Evolutionary conservation across 2,113 vertebrate genomes (phyloP).

Genomic region (Pterocles gutturalis): DNA sequence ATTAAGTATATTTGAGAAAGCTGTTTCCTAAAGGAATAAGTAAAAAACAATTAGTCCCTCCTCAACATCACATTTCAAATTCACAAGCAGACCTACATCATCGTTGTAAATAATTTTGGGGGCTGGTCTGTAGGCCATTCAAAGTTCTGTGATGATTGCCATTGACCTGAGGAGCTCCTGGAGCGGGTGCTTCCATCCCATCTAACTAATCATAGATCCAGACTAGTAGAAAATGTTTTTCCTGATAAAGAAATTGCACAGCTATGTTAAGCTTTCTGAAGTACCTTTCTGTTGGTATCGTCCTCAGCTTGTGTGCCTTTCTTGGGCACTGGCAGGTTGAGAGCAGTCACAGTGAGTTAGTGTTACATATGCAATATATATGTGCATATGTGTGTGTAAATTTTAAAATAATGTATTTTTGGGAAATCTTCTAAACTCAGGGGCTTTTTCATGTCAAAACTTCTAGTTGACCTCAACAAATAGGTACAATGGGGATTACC

Average conservation of each 20-base stretch:
- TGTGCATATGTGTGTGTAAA: accelerated
- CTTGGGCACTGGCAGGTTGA: neutral
- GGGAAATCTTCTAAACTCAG: neutral
- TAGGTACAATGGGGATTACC: neutral
- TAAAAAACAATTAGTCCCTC: neutral
- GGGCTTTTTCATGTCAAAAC: neutral
- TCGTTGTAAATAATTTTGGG: neutral
- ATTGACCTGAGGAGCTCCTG: neutral
- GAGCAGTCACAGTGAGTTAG: neutral
- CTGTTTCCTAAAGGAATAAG: neutral
- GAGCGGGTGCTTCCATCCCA: neutral
- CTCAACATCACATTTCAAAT: neutral
- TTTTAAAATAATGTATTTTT: neutral
- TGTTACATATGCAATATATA: neutral
- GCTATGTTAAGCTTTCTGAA: neutral
- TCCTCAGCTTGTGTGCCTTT: neutral
- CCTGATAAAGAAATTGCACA: neutral
- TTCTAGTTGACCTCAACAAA: neutral
- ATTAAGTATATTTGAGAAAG: conserved; percentile 31
- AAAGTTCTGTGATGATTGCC: neutral
- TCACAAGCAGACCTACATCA: neutral
- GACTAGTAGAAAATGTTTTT: neutral
- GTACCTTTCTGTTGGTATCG: neutral
- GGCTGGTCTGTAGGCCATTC: neutral
- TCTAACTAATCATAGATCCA: neutral